Conservation (phyloP, 1,140 invertebrate species). For the Papilio dardanus region DNA sequence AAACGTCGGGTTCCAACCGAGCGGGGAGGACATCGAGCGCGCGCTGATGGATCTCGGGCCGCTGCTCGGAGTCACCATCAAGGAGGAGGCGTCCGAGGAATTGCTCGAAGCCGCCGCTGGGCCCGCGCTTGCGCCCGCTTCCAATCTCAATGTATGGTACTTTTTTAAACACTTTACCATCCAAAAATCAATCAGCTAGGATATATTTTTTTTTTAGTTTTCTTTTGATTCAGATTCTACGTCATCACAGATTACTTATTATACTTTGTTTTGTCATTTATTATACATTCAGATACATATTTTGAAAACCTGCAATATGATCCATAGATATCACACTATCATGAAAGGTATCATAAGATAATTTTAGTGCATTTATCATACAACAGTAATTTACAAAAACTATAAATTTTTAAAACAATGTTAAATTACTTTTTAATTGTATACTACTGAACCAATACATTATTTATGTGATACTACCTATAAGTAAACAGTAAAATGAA, state of each 20-base stretch:
- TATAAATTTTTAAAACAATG: not conserved
- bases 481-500: too few species aligned
- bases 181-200: not conserved
- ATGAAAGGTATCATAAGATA: too few species aligned
- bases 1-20: conserved; percentile 66
- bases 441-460: too few species aligned
- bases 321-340: too few species aligned
- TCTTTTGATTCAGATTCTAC: not conserved
- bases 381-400: not conserved
- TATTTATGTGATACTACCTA: too few species aligned
- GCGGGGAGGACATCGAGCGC: conserved; percentile 74
- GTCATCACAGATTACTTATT: too few species aligned
- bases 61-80: conserved; percentile 76
- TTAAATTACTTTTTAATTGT: too few species aligned
- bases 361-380: too few species aligned
- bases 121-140: conserved; percentile 42
- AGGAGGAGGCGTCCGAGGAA: conserved; percentile 74
- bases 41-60: conserved; percentile 78
- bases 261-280: too few species aligned
- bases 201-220: not conserved
- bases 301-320: too few species aligned
- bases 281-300: too few species aligned
- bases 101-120: conserved; percentile 46
- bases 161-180: not conserved
- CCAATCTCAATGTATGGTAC: conserved; percentile 47